Conservation (phyloP, 2,797 vertebrate genomes). For the Lates japonicus region DNA sequence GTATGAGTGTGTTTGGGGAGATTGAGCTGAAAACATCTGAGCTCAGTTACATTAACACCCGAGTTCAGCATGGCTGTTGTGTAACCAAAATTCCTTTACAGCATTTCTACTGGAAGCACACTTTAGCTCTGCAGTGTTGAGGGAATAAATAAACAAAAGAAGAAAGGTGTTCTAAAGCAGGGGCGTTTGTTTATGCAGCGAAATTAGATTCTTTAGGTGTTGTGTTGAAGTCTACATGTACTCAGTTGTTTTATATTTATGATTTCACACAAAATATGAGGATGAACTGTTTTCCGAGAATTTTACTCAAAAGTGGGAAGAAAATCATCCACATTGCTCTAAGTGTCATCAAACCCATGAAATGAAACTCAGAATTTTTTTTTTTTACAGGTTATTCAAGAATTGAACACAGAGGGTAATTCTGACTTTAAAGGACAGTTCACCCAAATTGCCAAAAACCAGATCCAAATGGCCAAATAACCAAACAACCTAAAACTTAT, state of each 20-base stretch:
- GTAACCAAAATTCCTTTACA: too few relatives aligned
- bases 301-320: background rate
- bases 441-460: background rate
- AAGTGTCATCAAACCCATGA: too few relatives aligned
- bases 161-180: background rate
- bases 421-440: background rate
- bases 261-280: too few relatives aligned
- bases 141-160: background rate
- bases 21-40: conserved; percentile 39
- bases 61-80: conserved; percentile 51
- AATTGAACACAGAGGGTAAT: background rate
- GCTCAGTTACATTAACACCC: conserved; percentile 46
- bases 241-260: background rate
- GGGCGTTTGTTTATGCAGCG: background rate
- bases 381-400: background rate
- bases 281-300: background rate
- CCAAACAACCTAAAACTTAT: background rate
- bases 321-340: too few relatives aligned
- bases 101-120: conserved; percentile 23
- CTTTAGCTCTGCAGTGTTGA: background rate
- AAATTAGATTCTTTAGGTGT: background rate
- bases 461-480: background rate
- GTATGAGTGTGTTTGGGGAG: conserved; percentile 3
- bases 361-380: too few relatives aligned
- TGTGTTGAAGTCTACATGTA: background rate